These are phyloP conservation scores for Thecocarcelia acutangulata DNA, from an alignment of 2,888 invertebrate genomes.

Conservation along the genomic window DNA sequence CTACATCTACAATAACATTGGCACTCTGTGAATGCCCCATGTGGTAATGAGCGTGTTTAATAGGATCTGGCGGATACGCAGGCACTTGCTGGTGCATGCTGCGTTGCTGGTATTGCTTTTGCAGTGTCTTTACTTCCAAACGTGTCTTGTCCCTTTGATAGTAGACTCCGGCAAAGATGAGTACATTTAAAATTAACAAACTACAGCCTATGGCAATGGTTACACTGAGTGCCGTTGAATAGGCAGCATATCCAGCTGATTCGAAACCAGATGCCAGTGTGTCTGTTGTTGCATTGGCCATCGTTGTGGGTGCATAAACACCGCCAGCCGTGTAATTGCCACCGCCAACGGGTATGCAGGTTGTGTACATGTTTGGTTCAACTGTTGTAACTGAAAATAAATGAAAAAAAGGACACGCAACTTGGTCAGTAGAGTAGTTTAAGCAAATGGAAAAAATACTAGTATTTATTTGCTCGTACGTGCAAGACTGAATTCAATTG, in stretches of 20 bases:
- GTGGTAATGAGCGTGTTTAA: constrained; percentile 91
- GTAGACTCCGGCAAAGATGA: constrained; percentile 97
- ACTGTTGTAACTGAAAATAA: constrained; percentile 79
- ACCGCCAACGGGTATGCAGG: constrained; percentile 82
- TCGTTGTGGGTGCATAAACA: constrained; percentile 82
- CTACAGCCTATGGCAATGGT: constrained; percentile 98
- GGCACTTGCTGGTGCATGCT: constrained; percentile 84
- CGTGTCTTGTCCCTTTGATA: constrained; percentile 94
- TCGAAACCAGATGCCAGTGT: constrained; percentile 89
- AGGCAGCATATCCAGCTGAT: constrained; percentile 93
- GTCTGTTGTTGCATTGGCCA: constrained; percentile 87
- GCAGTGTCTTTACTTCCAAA: constrained; percentile 83
- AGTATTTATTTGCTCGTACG: constrained; percentile 14
- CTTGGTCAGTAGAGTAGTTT: constrained; percentile 27
- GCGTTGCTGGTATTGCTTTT: constrained; percentile 89
- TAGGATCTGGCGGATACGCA: constrained; percentile 85
- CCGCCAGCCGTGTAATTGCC: constrained; percentile 74
- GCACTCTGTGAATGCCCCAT: constrained; percentile 89
- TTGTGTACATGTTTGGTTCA: constrained; percentile 82
- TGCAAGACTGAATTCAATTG: constrained; percentile 18
- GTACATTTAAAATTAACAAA: constrained; percentile 93
- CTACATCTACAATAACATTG: constrained; percentile 91
- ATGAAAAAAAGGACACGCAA: constrained; percentile 49
- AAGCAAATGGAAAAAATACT: constrained; percentile 4
- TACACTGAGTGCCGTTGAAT: constrained; percentile 94